These are phyloP conservation scores for Elmis aenea DNA, from an alignment of 2,888 invertebrate species.

Conservation along the genomic window DNA sequence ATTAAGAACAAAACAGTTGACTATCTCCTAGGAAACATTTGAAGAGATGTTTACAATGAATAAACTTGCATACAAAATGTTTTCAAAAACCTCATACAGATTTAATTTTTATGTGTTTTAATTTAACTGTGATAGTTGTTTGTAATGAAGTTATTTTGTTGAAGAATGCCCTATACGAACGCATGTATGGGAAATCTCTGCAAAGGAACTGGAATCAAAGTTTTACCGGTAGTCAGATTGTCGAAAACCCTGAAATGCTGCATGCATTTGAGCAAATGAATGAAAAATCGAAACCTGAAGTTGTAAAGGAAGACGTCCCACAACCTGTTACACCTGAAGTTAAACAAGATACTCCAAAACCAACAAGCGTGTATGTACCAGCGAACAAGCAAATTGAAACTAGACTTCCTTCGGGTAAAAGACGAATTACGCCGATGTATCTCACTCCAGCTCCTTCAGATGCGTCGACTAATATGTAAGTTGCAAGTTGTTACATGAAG, in stretches of 20 bases:
- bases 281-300: conserved; percentile 47
- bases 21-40: too few species aligned
- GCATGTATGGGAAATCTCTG: conserved; percentile 80
- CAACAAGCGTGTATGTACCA: conserved; percentile 54
- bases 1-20: too few species aligned
- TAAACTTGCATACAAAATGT: too few species aligned
- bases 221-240: conserved; percentile 52
- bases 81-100: too few species aligned
- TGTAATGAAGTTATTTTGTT: conserved; percentile 17
- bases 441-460: conserved; percentile 61
- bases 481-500: conserved; percentile 32
- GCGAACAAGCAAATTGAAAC: conserved; percentile 91
- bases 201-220: conserved; percentile 47
- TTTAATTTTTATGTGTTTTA: too few species aligned
- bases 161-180: conserved; percentile 75
- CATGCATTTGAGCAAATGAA: conserved; percentile 54
- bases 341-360: conserved; percentile 24
- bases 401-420: conserved; percentile 86
- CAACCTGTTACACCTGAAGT: conserved; percentile 20
- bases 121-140: too few species aligned
- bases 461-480: conserved; percentile 54
- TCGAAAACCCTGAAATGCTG: conserved; percentile 64
- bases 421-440: conserved; percentile 95
- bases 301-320: conserved; percentile 16
- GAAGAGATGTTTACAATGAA: too few species aligned